Evolutionary conservation across 2,113 vertebrate species (phyloP).

Genomic region (Chloebia gouldiae): DNA sequence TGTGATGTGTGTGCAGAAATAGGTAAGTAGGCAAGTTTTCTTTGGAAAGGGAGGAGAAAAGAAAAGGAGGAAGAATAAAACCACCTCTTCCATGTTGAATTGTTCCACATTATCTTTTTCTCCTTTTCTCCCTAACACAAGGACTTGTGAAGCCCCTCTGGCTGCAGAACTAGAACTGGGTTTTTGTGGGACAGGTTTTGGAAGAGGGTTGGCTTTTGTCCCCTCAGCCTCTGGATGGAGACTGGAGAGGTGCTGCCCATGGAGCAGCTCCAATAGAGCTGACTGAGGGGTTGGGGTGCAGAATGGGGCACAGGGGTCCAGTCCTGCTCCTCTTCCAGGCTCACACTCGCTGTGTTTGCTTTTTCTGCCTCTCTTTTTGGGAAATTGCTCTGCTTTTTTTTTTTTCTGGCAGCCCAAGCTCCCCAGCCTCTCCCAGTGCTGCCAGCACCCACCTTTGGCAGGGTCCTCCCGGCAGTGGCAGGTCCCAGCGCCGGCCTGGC

Average conservation of each 20-base stretch:
- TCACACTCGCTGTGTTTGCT: fast-evolving
- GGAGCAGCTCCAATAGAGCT: neutral
- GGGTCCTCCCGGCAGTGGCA: neutral
- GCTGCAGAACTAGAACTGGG: neutral
- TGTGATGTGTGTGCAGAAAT: neutral
- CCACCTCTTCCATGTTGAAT: neutral
- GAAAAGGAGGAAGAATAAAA: neutral
- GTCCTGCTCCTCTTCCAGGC: neutral
- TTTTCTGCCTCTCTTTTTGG: neutral
- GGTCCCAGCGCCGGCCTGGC: neutral
- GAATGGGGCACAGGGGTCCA: fast-evolving
- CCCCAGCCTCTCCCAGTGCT: neutral
- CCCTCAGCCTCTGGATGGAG: neutral
- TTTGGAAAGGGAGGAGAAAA: neutral
- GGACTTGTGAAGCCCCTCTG: neutral
- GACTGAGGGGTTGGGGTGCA: fast-evolving
- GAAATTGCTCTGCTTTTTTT: neutral
- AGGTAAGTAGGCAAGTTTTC: neutral
- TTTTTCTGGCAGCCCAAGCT: too few species aligned
- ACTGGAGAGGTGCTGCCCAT: fast-evolving
- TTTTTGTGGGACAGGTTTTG: neutral
- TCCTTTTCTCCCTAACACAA: neutral
- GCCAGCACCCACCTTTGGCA: conserved; percentile 68
- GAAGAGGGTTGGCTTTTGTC: neutral
- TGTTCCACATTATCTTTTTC: neutral